phyloP scores from a whole-genome alignment of 2,888 invertebrate species.

The Polyommatus iphigenia region DNA sequence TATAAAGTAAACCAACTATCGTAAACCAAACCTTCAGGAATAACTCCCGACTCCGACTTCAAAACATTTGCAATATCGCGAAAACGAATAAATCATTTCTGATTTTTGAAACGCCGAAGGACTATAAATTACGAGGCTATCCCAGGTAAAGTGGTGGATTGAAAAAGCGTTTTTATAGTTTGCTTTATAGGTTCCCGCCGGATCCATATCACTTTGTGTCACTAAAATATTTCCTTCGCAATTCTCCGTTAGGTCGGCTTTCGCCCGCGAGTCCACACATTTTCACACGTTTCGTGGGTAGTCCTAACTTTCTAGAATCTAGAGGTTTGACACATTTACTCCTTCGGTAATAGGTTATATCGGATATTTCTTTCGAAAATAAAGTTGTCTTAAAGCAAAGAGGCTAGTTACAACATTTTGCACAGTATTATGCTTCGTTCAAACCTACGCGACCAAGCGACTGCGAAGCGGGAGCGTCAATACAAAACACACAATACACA shows the following conservation, averaged over 20 bases:
- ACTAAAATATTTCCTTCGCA: constrained; percentile 44
- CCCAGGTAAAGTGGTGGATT: constrained; percentile 58
- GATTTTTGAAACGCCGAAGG: constrained; percentile 25
- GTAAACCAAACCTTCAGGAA: neutral
- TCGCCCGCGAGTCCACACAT: neutral
- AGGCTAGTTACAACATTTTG: too few species aligned
- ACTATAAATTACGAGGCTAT: constrained; percentile 47
- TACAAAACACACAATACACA: too few species aligned
- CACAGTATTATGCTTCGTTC: too few species aligned
- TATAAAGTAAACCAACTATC: constrained; percentile 1
- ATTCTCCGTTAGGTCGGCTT: constrained; percentile 10
- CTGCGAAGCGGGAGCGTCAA: too few species aligned
- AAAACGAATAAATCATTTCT: constrained; percentile 13
- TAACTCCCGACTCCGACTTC: neutral
- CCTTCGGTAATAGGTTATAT: neutral
- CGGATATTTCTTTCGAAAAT: neutral
- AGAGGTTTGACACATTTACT: constrained; percentile 5
- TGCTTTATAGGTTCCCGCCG: constrained; percentile 54
- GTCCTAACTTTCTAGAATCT: constrained; percentile 3
- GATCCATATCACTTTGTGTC: constrained; percentile 50
- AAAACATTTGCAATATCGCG: constrained; percentile 20
- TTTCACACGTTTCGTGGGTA: constrained; percentile 8
- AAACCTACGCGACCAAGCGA: too few species aligned
- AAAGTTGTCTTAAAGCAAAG: neutral
- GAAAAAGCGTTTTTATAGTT: constrained; percentile 65